Base-by-base conservation (phyloP, 2,888 invertebrate species). In the Aphodius sticticus region DNA sequence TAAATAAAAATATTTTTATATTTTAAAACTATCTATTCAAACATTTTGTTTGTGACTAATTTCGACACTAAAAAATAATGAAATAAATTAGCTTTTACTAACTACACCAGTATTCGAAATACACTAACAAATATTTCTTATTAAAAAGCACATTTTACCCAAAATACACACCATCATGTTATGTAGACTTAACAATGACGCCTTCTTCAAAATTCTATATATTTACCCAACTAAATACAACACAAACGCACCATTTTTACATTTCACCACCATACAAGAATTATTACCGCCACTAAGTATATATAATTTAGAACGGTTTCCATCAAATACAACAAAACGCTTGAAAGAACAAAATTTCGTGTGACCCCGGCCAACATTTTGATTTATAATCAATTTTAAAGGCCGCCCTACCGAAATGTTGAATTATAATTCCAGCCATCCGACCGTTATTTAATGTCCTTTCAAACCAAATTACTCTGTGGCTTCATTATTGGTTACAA, bases 401-500 rank as follows among this genome's bases (percentile, higher is more conserved):
- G 53, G 6, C 9, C 53, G 53, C 53, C 53, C 53, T 53, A 7
- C 53, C 53, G 53, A 53, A 53, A 53, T 1, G 53, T 53, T 53
- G 53, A 53, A 53, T 53, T 53, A 53, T 53, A 53, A 53, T 36
- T 74, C 37, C 36, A 74, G 74, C 74, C 35, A 36, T 35, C 12
- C 36, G 35, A 35, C 37, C 74, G 74, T 74, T 74, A 74, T 74
- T 37, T 35, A 74, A 15, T 74, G 74, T 26, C 74, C 74, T 53
- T 53, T 53, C 53, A 53, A 26, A 53, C 53, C 53, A 53, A 53
- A 53, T 53, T 53, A 53, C 53, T 53, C 53, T 53, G 53, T 53
- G 53, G 53, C 53, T 53, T 53, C 53, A 53, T 53, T 53, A 53
- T 53, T 53, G 53, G 53, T 53, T 53, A 53, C 53, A 53, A 53